Evolutionary conservation across 2,113 vertebrate species (phyloP).

Genomic region (Fregata magnificens): DNA sequence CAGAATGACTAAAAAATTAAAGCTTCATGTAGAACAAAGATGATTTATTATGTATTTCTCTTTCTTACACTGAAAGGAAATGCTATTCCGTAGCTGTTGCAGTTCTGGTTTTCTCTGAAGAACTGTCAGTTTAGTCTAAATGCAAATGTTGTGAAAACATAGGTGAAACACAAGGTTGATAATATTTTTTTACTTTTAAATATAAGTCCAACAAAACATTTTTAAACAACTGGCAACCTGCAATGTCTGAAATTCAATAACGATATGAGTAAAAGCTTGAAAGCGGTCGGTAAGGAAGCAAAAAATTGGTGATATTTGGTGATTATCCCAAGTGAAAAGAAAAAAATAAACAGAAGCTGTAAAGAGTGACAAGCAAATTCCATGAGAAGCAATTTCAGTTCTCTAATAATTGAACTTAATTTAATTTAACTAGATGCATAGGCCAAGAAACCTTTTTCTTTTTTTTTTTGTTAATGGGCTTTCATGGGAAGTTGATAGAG

Average conservation of each 20-base stretch:
- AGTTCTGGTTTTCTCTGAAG: neutral
- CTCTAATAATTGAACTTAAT: neutral
- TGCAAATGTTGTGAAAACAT: neutral
- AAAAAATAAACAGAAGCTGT: neutral
- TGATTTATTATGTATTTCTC: slow-evolving; percentile 45
- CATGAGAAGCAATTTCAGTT: slow-evolving; percentile 13
- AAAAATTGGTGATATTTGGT: neutral
- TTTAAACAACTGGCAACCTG: neutral
- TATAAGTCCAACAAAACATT: neutral
- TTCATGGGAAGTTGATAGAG: neutral
- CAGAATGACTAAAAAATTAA: slow-evolving; percentile 49
- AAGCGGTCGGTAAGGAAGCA: neutral
- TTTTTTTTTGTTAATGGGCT: neutral
- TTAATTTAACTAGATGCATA: neutral
- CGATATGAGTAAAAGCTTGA: neutral
- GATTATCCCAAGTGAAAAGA: neutral
- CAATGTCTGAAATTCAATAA: neutral
- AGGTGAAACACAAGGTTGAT: neutral
- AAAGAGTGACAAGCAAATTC: neutral
- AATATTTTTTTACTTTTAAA: neutral
- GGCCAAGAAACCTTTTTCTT: neutral
- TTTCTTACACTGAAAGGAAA: slow-evolving; percentile 9
- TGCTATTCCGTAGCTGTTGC: neutral
- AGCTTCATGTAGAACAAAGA: neutral
- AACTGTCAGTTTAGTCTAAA: neutral